phyloP scores from a whole-genome alignment of 2,113 vertebrate species.

The Varanus komodoensis region DNA sequence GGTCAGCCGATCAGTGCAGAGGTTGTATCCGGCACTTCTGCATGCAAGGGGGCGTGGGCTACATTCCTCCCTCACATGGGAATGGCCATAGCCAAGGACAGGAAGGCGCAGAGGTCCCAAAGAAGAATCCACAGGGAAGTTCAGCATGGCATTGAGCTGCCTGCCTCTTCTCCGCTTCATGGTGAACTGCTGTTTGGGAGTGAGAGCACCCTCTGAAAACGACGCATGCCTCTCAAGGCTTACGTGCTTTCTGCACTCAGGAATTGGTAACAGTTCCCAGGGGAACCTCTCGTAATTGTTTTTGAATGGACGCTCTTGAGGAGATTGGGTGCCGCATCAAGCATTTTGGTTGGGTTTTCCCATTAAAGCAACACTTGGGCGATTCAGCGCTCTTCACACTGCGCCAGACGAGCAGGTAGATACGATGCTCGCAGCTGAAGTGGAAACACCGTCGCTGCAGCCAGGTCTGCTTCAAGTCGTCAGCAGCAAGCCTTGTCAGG shows the following conservation, averaged over 20 bases:
- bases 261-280: constrained; percentile 9
- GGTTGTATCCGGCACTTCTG: neutral
- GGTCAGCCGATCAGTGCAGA: neutral
- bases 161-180: neutral
- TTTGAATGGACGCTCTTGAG: constrained; percentile 30
- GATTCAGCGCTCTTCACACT: constrained; percentile 7
- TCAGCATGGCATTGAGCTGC: constrained; percentile 3
- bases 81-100: neutral
- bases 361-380: constrained; percentile 32
- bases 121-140: neutral
- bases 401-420: neutral
- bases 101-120: neutral
- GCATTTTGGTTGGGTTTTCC: constrained; percentile 28
- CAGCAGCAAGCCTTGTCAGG: neutral
- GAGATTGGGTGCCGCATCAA: constrained; percentile 19
- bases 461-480: neutral
- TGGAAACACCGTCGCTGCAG: neutral
- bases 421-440: constrained; percentile 2
- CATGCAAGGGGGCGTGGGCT: neutral
- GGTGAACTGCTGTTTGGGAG: constrained; percentile 7
- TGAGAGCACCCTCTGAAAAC: neutral
- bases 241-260: neutral
- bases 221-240: no score
- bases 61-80: neutral
- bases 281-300: neutral